These are phyloP conservation scores for Amphipyra tragopoginis DNA, from an alignment of 2,888 invertebrate species.

Conservation along the genomic window DNA sequence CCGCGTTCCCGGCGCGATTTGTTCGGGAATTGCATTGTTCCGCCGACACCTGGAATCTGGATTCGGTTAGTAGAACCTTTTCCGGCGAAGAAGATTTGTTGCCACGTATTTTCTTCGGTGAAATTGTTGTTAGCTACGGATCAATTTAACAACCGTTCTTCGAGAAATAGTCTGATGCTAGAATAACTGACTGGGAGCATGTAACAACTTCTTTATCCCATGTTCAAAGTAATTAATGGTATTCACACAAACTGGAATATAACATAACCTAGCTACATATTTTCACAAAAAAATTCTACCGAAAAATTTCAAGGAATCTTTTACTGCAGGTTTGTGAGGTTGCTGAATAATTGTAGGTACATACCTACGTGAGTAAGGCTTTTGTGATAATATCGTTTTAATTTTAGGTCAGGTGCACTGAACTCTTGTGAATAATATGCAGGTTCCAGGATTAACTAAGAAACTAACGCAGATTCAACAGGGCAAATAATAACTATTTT, in stretches of 20 bases:
- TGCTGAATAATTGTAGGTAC: background rate
- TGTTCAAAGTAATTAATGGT: conserved; percentile 49
- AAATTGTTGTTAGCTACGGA: conserved; percentile 57
- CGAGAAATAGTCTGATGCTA: conserved; percentile 23
- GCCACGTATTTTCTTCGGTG: conserved; percentile 57
- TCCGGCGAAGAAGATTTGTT: conserved; percentile 71
- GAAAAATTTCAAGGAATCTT: background rate
- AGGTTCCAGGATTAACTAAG: background rate
- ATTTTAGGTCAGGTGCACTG: no score
- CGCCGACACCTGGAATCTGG: conserved; percentile 84
- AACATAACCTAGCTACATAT: no score
- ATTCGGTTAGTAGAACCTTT: conserved; percentile 78
- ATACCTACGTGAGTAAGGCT: no score
- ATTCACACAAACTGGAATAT: conserved; percentile 6
- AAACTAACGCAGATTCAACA: background rate
- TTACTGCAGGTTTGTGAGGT: conserved; percentile 8
- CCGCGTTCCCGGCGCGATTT: conserved; percentile 75
- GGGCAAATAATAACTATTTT: conserved; percentile 13
- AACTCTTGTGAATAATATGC: no score
- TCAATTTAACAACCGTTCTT: conserved; percentile 48
- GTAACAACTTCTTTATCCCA: conserved; percentile 7
- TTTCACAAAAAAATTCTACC: no score
- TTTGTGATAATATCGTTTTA: no score
- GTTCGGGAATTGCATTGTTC: conserved; percentile 85
- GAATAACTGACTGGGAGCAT: conserved; percentile 34